Percentiles rank a stretch among this genome's conserved stretches.
Conservation (phyloP, 2,113 vertebrate genomes). For the Nanorana parkeri region DNA sequence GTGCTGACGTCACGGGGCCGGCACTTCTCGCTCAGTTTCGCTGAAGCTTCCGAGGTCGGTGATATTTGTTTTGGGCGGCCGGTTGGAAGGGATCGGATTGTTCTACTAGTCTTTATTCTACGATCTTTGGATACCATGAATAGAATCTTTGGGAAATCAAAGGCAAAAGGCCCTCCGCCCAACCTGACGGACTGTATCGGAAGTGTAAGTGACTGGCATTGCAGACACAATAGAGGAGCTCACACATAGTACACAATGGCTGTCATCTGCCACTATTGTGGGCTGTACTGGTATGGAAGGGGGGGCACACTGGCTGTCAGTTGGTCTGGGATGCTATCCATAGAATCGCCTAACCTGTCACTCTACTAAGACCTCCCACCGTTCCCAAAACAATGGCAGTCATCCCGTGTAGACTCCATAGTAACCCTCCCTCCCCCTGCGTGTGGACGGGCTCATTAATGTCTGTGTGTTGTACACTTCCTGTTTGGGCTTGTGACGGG, state of each 20-base stretch:
- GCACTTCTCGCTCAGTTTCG: background rate
- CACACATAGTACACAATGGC: too few species aligned
- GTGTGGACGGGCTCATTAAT: background rate
- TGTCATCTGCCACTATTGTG: too few species aligned
- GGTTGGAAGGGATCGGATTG: conserved; percentile 14
- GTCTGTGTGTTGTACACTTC: background rate
- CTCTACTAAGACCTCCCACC: background rate
- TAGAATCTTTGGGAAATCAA: conserved; percentile 89
- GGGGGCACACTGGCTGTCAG: background rate
- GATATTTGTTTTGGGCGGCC: background rate
- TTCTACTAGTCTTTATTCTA: background rate
- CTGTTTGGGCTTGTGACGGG: background rate
- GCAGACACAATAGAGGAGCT: background rate
- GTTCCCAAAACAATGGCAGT: background rate
- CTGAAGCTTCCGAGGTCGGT: conserved; percentile 58
- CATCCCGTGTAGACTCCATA: background rate
- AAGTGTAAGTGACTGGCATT: conserved; percentile 75
- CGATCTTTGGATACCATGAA: conserved; percentile 79
- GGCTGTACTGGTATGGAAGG: background rate
- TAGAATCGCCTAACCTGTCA: background rate
- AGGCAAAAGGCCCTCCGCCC: conserved; percentile 88
- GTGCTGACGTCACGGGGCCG: conserved; percentile 51
- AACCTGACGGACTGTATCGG: conserved; percentile 96
- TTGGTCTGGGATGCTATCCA: background rate
- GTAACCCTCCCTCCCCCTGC: background rate